Percentiles rank a stretch among this genome's conserved stretches.
These are phyloP conservation scores for Erebia palarica DNA, from an alignment of 2,888 invertebrate genomes.

Conservation along the genomic window DNA sequence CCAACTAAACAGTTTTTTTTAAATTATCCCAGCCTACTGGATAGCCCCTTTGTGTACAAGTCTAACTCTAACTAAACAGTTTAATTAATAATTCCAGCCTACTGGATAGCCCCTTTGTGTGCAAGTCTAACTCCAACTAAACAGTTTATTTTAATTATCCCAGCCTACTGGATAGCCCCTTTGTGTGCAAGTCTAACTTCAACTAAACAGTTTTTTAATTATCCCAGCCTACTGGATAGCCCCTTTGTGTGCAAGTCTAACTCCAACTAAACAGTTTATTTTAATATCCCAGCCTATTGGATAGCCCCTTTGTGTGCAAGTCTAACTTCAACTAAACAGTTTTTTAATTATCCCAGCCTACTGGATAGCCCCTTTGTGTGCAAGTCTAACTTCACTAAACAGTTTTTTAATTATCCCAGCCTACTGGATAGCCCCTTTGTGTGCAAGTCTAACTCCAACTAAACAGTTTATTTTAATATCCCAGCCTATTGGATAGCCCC, in stretches of 20 bases:
- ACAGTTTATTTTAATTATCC: background rate
- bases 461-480: background rate
- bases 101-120: constrained; percentile 87
- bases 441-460: too few relatives aligned
- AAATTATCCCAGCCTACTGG: constrained; percentile 89
- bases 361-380: constrained; percentile 86
- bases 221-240: constrained; percentile 94
- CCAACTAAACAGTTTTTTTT: background rate
- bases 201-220: background rate
- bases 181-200: too few relatives aligned
- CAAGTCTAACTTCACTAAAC: too few relatives aligned
- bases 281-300: constrained; percentile 89
- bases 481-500: constrained; percentile 94
- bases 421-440: constrained; percentile 89
- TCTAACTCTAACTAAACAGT: too few relatives aligned
- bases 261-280: too few relatives aligned
- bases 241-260: too few relatives aligned
- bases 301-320: constrained; percentile 80
- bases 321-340: too few relatives aligned
- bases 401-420: constrained; percentile 79
- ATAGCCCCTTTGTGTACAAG: constrained; percentile 80
- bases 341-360: constrained; percentile 84
- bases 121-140: too few relatives aligned
- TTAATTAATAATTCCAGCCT: constrained; percentile 83
- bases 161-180: constrained; percentile 95